phyloP scores from a whole-genome alignment of 1,140 invertebrate genomes.

The Sarcophaga bullata region DNA sequence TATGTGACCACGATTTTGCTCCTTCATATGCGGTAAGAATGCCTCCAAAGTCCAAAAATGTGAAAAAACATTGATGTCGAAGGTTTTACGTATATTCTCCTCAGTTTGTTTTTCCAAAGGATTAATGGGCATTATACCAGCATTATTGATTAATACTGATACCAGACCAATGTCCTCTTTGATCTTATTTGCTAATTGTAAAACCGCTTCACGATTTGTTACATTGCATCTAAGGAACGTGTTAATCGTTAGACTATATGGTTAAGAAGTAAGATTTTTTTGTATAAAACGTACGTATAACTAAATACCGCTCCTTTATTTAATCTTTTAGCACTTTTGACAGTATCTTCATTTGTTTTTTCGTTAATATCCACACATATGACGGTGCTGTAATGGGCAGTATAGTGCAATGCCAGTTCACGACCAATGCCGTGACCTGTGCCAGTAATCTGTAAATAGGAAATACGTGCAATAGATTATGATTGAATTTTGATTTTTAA shows the following conservation, averaged over 20 bases:
- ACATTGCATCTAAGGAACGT: constrained; percentile 74
- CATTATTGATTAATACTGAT: constrained; percentile 80
- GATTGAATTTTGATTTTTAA: no score
- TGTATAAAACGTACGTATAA: constrained; percentile 68
- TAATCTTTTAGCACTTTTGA: constrained; percentile 69
- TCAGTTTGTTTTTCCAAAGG: constrained; percentile 70
- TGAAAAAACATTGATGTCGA: constrained; percentile 78
- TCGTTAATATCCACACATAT: constrained; percentile 91
- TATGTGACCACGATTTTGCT: constrained; percentile 80
- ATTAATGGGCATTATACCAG: constrained; percentile 79
- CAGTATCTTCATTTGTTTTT: constrained; percentile 74
- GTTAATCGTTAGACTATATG: neutral
- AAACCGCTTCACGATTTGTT: constrained; percentile 71
- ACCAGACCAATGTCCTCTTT: constrained; percentile 74
- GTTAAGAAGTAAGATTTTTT: neutral
- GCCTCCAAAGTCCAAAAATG: constrained; percentile 82
- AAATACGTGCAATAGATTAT: neutral
- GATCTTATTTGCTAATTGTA: constrained; percentile 69
- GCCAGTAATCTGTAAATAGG: constrained; percentile 79
- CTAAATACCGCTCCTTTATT: constrained; percentile 66
- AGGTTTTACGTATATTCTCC: constrained; percentile 72
- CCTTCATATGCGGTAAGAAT: constrained; percentile 80
- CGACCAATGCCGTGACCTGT: constrained; percentile 91
- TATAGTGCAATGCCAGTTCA: constrained; percentile 84
- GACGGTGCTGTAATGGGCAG: constrained; percentile 78